Percentiles rank a stretch among this genome's conserved stretches.
Conservation (phyloP, 2,113 vertebrate species). For the Limanda limanda region DNA sequence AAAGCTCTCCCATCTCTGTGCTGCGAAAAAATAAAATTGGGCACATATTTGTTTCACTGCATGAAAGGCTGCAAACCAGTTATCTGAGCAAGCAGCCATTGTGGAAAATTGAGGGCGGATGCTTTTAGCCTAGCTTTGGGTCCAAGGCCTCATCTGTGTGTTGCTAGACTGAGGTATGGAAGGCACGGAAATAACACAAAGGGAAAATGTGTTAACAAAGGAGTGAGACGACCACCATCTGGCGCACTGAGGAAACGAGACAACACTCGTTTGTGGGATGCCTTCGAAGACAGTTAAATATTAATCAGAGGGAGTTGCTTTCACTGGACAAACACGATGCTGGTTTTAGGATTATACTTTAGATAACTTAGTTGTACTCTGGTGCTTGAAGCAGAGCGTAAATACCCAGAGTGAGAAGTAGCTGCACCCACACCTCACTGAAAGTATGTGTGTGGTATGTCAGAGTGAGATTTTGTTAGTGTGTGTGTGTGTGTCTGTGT, state of each 20-base stretch:
- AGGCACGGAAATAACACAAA: constrained; percentile 64
- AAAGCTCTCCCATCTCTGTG: not conserved
- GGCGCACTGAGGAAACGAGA: constrained; percentile 35
- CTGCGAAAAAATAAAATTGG: constrained; percentile 44
- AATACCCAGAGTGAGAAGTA: constrained; percentile 8
- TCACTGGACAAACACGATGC: not conserved
- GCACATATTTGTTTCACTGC: constrained; percentile 44
- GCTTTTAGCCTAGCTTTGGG: constrained; percentile 55
- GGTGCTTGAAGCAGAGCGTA: not conserved
- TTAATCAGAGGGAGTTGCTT: constrained; percentile 26
- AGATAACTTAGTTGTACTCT: not conserved
- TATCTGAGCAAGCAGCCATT: constrained; percentile 38
- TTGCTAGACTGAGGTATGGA: constrained; percentile 43
- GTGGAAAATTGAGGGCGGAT: constrained; percentile 41
- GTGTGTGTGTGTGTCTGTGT: constrained; percentile 9
- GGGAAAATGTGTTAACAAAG: constrained; percentile 59
- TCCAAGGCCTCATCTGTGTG: constrained; percentile 50
- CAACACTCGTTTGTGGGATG: constrained; percentile 27
- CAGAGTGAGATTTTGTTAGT: not conserved
- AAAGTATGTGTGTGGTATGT: constrained; percentile 14
- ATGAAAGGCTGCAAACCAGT: constrained; percentile 43
- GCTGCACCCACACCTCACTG: constrained; percentile 6
- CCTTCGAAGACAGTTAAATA: constrained; percentile 39
- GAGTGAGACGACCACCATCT: constrained; percentile 67
- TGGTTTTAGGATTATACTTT: constrained; percentile 17